Percentiles rank a stretch among this genome's conserved stretches.
phyloP scores from a whole-genome alignment of 2,888 invertebrate genomes.

The Anorthoa munda region DNA sequence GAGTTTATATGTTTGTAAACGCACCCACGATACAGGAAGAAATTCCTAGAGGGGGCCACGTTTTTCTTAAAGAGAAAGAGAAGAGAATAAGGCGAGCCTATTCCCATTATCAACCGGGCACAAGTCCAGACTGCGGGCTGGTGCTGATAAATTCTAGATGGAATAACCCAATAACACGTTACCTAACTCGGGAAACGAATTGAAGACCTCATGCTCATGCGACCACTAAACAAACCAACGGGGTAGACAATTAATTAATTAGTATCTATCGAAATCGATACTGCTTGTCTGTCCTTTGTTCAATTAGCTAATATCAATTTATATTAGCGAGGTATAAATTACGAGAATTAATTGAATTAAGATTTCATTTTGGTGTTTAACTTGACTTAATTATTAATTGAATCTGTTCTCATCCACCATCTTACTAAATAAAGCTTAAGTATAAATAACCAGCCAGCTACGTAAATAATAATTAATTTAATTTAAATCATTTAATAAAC shows the following conservation, averaged over 20 bases:
- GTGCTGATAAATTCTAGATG: no score
- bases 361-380: neutral
- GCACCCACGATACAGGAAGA: no score
- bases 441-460: conserved; percentile 57
- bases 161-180: no score
- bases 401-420: conserved; percentile 59
- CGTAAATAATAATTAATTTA: conserved; percentile 10
- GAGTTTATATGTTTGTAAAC: no score
- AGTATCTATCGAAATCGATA: conserved; percentile 3
- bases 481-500: neutral
- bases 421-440: conserved; percentile 56
- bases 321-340: neutral
- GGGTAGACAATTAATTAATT: conserved; percentile 5
- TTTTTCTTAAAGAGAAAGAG: no score
- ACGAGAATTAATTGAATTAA: neutral
- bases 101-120: no score
- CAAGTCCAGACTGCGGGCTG: no score
- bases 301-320: conserved; percentile 23
- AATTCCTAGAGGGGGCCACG: no score
- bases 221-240: no score
- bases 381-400: neutral
- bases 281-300: conserved; percentile 1
- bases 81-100: no score
- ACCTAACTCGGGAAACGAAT: no score
- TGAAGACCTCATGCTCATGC: no score